Conservation (phyloP, 2,888 invertebrate species). For the Didymodactylos carnosus region DNA sequence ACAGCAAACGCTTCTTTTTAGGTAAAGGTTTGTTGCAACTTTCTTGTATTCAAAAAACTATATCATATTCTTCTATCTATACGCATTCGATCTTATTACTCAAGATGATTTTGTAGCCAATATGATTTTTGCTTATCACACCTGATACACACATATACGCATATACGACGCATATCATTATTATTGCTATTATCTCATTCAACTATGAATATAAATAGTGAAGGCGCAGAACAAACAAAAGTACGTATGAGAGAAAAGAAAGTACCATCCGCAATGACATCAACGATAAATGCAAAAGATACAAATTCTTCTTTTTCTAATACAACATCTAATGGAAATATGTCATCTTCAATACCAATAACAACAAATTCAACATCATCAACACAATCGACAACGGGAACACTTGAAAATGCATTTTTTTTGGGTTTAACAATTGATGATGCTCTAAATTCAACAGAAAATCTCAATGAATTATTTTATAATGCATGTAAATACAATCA, state of each 20-base stretch:
- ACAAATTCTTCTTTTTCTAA: neutral
- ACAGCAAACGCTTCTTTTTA: too few relatives aligned
- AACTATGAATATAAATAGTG: too few relatives aligned
- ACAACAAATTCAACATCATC: neutral
- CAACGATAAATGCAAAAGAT: neutral
- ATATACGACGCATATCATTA: too few relatives aligned
- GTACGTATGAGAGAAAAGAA: neutral
- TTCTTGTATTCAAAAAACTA: too few relatives aligned
- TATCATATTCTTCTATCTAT: too few relatives aligned
- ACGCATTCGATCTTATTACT: too few relatives aligned
- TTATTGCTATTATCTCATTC: too few relatives aligned
- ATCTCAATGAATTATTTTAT: neutral
- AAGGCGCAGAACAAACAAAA: too few relatives aligned
- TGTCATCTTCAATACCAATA: neutral
- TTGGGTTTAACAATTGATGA: neutral
- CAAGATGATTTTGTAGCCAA: too few relatives aligned
- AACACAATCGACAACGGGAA: neutral
- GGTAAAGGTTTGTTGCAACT: too few relatives aligned
- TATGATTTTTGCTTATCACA: too few relatives aligned
- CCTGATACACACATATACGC: too few relatives aligned
- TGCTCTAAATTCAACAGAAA: neutral
- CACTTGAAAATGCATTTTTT: neutral
- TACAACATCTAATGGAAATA: neutral
- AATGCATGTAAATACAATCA: constrained; percentile 1
- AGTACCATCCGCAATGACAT: neutral